phyloP scores from a whole-genome alignment of 2,888 invertebrate species.

The Gari tellinella region DNA sequence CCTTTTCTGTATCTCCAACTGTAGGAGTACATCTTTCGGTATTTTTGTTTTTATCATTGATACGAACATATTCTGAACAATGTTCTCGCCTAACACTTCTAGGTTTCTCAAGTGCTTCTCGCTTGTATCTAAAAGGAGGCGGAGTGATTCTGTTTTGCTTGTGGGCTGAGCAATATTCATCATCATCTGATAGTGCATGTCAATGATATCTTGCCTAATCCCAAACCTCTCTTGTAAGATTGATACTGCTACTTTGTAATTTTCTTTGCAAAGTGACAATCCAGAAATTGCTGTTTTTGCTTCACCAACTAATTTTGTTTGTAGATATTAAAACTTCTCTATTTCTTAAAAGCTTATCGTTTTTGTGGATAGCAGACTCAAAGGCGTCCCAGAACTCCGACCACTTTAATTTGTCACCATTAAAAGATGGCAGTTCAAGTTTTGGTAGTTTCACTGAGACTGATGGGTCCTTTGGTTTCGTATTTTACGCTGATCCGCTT shows the following conservation, averaged over 20 bases:
- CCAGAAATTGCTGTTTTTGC: conserved; percentile 29
- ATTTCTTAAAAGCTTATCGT: conserved; percentile 22
- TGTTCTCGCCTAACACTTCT: conserved; percentile 16
- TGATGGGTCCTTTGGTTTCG: background rate
- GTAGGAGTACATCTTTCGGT: no score
- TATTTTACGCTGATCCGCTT: no score
- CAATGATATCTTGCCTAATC: conserved; percentile 36
- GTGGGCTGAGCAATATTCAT: conserved; percentile 15
- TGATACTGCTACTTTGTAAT: conserved; percentile 33
- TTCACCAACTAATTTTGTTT: conserved; percentile 25
- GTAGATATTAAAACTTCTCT: conserved; percentile 44
- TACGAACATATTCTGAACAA: conserved; percentile 29
- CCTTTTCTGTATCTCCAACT: no score
- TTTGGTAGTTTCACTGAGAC: conserved; percentile 18
- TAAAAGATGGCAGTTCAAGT: conserved; percentile 3
- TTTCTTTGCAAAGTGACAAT: conserved; percentile 31
- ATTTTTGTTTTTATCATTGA: conserved; percentile 21
- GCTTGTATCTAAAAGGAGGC: no score
- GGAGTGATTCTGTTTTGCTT: no score
- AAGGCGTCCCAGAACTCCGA: conserved; percentile 32
- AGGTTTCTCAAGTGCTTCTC: no score
- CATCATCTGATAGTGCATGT: conserved; percentile 36
- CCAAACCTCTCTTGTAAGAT: conserved; percentile 30
- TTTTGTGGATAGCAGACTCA: conserved; percentile 28
- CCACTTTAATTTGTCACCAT: conserved; percentile 11